Conservation (phyloP, 2,797 vertebrate genomes). For the Chrosomus eos region DNA sequence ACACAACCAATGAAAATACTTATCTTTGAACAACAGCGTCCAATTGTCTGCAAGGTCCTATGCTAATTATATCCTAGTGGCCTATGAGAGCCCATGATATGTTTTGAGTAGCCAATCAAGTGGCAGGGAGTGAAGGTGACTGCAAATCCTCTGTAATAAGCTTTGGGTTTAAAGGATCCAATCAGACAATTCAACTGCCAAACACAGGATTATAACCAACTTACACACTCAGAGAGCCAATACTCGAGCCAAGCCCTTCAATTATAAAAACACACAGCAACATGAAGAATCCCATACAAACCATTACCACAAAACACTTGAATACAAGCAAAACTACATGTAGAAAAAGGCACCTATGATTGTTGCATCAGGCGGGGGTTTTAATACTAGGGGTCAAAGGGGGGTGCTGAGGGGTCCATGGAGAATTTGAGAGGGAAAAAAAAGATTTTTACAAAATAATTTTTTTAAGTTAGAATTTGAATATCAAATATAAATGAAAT, state of each 20-base stretch:
- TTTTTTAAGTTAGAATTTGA: background rate
- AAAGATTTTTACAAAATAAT: background rate
- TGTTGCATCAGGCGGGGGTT: too few species aligned
- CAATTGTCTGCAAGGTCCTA: conserved; percentile 57
- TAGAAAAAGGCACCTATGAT: background rate
- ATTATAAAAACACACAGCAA: conserved; percentile 33
- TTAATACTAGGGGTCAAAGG: background rate
- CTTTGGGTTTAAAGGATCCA: conserved; percentile 78
- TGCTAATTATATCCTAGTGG: conserved; percentile 54
- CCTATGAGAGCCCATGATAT: conserved; percentile 65
- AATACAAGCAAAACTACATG: conserved; percentile 3
- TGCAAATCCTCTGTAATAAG: conserved; percentile 78
- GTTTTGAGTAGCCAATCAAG: conserved; percentile 64
- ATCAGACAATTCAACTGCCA: conserved; percentile 67
- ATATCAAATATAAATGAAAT: background rate
- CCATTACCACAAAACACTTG: background rate
- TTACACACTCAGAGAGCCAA: conserved; percentile 60
- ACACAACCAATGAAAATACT: conserved; percentile 52
- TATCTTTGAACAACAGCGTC: conserved; percentile 62
- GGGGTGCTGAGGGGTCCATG: background rate
- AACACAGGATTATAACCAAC: conserved; percentile 69
- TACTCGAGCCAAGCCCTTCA: conserved; percentile 59
- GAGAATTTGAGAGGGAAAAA: background rate
- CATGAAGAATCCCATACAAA: background rate
- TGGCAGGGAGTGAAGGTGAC: conserved; percentile 60